Evolutionary conservation across 1,140 invertebrate genomes (phyloP).

Genomic region (Leptopilina boulardi): DNA sequence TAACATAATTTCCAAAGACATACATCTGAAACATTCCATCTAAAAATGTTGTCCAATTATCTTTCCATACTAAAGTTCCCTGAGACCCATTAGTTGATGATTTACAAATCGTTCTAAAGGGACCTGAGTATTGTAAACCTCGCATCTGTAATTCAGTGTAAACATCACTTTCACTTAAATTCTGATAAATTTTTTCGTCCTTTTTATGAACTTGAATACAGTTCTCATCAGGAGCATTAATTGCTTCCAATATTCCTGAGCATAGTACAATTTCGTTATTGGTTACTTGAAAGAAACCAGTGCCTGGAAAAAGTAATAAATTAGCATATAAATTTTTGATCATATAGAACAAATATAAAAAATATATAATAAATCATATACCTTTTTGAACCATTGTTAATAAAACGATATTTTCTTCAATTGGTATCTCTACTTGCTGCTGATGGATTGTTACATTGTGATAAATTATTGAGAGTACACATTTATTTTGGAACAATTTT

Average conservation of each 20-base stretch:
- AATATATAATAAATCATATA: constrained; percentile 70
- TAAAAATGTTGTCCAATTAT: constrained; percentile 92
- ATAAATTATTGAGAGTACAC: constrained; percentile 85
- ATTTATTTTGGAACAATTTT: constrained; percentile 81
- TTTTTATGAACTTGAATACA: neutral
- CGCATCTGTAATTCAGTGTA: constrained; percentile 92
- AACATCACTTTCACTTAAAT: constrained; percentile 84
- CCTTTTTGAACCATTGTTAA: constrained; percentile 86
- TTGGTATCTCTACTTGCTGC: constrained; percentile 83
- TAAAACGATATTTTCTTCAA: constrained; percentile 82
- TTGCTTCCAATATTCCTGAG: constrained; percentile 74
- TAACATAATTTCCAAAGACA: constrained; percentile 82
- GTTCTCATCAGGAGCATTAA: neutral
- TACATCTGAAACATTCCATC: constrained; percentile 92
- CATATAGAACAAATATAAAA: no score
- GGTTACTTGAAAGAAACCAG: constrained; percentile 74
- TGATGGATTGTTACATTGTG: constrained; percentile 88
- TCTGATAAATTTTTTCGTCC: constrained; percentile 10
- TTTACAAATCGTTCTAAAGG: constrained; percentile 81
- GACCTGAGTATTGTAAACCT: constrained; percentile 91
- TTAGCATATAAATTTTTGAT: neutral
- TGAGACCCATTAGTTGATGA: constrained; percentile 71
- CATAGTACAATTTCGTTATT: constrained; percentile 86
- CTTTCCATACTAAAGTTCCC: constrained; percentile 80
- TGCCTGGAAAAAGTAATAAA: constrained; percentile 55